Evolutionary conservation across 2,888 invertebrate genomes (phyloP).

Genomic region (Polydesmus complanatus): DNA sequence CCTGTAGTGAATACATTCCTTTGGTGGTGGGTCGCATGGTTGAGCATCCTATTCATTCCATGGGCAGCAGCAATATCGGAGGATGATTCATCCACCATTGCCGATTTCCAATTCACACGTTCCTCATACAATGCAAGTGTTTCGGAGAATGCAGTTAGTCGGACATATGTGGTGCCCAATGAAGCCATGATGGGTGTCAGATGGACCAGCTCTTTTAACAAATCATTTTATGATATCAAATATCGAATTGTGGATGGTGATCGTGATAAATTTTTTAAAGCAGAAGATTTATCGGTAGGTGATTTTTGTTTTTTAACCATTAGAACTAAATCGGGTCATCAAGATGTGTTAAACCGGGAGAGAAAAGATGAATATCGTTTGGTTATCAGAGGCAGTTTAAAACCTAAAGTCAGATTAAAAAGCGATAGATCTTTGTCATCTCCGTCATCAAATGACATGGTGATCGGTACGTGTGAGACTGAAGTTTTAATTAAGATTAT

Average conservation of each 20-base stretch:
- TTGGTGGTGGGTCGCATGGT: background rate
- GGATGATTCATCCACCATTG: background rate
- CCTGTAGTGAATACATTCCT: background rate
- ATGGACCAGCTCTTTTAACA: constrained; percentile 30
- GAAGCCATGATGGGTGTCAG: constrained; percentile 68
- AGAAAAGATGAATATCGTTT: constrained; percentile 68
- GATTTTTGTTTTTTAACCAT: constrained; percentile 88
- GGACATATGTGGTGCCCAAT: constrained; percentile 57
- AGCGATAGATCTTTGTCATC: constrained; percentile 27
- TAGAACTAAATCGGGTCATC: constrained; percentile 71
- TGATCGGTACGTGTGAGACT: constrained; percentile 28
- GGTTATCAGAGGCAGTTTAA: constrained; percentile 52
- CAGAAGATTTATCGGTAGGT: constrained; percentile 65
- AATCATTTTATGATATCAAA: constrained; percentile 40
- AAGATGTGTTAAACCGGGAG: constrained; percentile 84
- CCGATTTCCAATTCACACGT: constrained; percentile 51
- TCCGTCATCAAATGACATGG: background rate
- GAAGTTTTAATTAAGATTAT: constrained; percentile 54
- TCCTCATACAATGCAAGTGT: constrained; percentile 72
- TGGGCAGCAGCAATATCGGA: background rate
- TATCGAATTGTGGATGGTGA: constrained; percentile 80
- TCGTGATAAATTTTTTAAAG: constrained; percentile 79
- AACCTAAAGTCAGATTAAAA: constrained; percentile 37
- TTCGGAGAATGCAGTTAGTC: constrained; percentile 80
- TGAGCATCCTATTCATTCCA: background rate